Evolutionary conservation across 2,888 invertebrate genomes (phyloP).

Genomic region (Drosophila niveifrons): DNA sequence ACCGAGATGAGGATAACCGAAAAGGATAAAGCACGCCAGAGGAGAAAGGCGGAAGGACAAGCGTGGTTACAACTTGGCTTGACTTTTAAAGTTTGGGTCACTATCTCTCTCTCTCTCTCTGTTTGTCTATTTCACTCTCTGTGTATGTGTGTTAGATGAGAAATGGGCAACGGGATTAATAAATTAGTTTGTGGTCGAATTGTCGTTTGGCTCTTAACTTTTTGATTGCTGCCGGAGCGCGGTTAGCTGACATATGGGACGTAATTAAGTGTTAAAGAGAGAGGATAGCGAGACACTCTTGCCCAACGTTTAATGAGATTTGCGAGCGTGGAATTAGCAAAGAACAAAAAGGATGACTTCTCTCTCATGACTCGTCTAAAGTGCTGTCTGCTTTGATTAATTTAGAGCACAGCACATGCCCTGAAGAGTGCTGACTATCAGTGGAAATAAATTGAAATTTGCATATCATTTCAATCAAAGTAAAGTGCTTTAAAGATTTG

Average conservation of each 20-base stretch:
- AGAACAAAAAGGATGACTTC: background rate
- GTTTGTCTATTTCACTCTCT: background rate
- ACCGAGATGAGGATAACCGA: conserved; percentile 20
- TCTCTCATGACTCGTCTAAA: too few species aligned
- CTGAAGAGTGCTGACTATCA: background rate
- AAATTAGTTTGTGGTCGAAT: conserved; percentile 80
- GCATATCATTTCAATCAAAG: background rate
- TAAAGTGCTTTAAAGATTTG: too few species aligned
- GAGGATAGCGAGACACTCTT: background rate
- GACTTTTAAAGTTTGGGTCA: conserved; percentile 63
- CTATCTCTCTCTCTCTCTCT: conserved; percentile 7
- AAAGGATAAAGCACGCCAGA: conserved; percentile 5
- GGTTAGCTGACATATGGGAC: conserved; percentile 71
- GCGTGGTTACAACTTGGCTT: conserved; percentile 47
- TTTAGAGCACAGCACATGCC: background rate
- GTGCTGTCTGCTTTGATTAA: background rate
- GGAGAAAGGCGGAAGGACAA: conserved; percentile 23
- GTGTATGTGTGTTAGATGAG: conserved; percentile 15
- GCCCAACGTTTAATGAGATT: conserved; percentile 11
- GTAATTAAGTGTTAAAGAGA: conserved; percentile 63
- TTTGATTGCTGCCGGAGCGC: conserved; percentile 72
- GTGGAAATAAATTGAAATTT: background rate
- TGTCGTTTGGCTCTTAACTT: conserved; percentile 77
- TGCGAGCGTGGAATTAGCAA: background rate
- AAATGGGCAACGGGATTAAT: conserved; percentile 62